Evolutionary conservation across 1,140 invertebrate genomes (phyloP).

Genomic region (Pseudachorutes palmiensis): DNA sequence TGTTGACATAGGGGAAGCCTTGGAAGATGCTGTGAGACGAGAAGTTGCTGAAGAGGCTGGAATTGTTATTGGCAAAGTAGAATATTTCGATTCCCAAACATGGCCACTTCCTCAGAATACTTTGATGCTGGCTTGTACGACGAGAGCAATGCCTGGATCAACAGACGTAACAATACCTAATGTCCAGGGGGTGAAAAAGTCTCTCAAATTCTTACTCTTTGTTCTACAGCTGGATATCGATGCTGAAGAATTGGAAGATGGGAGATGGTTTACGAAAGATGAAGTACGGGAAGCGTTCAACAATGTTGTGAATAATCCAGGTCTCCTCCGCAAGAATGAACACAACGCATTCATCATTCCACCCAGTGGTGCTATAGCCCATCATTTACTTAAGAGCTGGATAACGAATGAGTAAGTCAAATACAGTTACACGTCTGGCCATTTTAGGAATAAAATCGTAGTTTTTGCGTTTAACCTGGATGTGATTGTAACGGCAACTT

Average conservation of each 20-base stretch:
- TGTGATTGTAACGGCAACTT: background rate
- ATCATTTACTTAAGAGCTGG: constrained; percentile 49
- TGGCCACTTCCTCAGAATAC: constrained; percentile 52
- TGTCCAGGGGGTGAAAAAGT: background rate
- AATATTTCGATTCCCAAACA: constrained; percentile 51
- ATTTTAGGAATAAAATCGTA: background rate
- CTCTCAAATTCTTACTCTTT: background rate
- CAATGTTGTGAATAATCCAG: constrained; percentile 41
- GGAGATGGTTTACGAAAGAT: constrained; percentile 48
- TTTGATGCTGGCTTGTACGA: constrained; percentile 52
- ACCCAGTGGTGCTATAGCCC: constrained; percentile 49
- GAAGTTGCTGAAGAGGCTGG: constrained; percentile 55
- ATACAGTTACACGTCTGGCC: background rate
- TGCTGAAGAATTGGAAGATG: constrained; percentile 50
- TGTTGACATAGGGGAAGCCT: constrained; percentile 47
- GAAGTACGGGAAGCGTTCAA: constrained; percentile 44
- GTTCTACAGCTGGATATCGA: constrained; percentile 45
- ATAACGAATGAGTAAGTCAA: constrained; percentile 13
- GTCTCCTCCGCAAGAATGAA: constrained; percentile 26
- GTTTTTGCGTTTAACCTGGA: background rate
- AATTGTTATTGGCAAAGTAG: constrained; percentile 47
- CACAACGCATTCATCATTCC: constrained; percentile 44
- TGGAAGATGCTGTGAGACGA: constrained; percentile 50
- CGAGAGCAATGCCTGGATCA: constrained; percentile 37
- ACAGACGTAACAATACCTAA: constrained; percentile 25